Percentiles rank a stretch among this genome's conserved stretches.
Evolutionary conservation across 2,797 vertebrate species (phyloP).

Genomic region (Vespertilio murinus): DNA sequence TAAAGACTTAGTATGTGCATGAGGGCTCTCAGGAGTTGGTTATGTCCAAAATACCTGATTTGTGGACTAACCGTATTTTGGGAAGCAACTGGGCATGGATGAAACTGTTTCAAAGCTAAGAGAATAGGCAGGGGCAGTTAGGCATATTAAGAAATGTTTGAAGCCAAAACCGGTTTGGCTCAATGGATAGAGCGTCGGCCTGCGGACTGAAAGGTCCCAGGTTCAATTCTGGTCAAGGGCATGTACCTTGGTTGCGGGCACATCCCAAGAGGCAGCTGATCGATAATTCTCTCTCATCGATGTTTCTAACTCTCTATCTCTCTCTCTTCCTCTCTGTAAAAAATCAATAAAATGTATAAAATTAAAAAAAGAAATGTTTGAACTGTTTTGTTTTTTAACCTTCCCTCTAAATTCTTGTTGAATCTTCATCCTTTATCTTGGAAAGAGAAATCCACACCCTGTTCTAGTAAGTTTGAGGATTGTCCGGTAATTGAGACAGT

Average conservation of each 20-base stretch:
- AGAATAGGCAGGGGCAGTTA: constrained; percentile 12
- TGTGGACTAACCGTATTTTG: neutral
- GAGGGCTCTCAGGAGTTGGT: neutral
- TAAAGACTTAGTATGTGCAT: constrained; percentile 1
- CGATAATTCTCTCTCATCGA: too few relatives aligned
- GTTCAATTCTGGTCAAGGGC: too few relatives aligned
- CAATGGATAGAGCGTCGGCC: too few relatives aligned
- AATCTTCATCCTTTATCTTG: neutral
- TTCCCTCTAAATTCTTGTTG: neutral
- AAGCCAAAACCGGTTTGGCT: too few relatives aligned
- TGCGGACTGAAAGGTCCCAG: too few relatives aligned
- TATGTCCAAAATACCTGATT: neutral
- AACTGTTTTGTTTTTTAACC: neutral
- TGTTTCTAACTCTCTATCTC: too few relatives aligned
- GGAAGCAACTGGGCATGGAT: neutral
- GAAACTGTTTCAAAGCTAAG: constrained; percentile 6
- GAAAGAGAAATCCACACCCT: neutral
- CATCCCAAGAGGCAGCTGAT: too few relatives aligned
- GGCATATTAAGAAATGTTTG: constrained; percentile 29
- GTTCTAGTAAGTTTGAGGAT: constrained; percentile 13
- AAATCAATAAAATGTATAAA: too few relatives aligned
- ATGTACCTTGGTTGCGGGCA: too few relatives aligned
- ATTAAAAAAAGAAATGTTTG: too few relatives aligned
- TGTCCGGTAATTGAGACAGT: neutral
- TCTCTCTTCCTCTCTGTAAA: too few relatives aligned